Conservation (phyloP, 1,140 invertebrate genomes). For the Oscheius sp. region DNA sequence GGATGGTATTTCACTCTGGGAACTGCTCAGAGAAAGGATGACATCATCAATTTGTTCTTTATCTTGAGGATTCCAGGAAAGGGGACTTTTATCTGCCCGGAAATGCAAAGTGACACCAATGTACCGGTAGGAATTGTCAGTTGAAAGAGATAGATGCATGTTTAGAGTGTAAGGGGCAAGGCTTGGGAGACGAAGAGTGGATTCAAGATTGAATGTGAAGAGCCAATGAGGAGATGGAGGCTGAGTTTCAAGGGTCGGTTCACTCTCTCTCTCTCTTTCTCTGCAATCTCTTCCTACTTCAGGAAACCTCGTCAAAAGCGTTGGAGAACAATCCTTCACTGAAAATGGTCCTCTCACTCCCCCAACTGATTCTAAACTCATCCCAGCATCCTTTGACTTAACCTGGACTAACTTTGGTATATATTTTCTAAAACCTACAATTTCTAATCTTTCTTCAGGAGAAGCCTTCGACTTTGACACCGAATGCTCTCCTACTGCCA, state of each 20-base stretch:
- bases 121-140: conserved; percentile 41
- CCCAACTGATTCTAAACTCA: background rate
- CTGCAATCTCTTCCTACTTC: too few relatives aligned
- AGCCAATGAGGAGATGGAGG: conserved; percentile 51
- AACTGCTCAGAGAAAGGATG: conserved; percentile 47
- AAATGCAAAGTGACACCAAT: conserved; percentile 45
- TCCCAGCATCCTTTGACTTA: conserved; percentile 44
- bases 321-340: conserved; percentile 8
- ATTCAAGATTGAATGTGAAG: conserved; percentile 35
- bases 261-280: too few relatives aligned
- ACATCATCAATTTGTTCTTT: conserved; percentile 52
- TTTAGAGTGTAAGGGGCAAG: conserved; percentile 29
- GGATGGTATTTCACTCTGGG: conserved; percentile 53
- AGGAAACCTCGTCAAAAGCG: background rate
- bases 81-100: conserved; percentile 50
- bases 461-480: conserved; percentile 52
- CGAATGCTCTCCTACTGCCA: conserved; percentile 46
- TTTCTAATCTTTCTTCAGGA: conserved; percentile 26
- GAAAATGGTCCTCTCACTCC: conserved; percentile 34
- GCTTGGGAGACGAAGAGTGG: conserved; percentile 13
- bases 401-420: conserved; percentile 49
- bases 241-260: conserved; percentile 45
- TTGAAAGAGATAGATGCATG: background rate
- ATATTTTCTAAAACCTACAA: background rate
- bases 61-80: conserved; percentile 46